Percentiles rank a stretch among this genome's conserved stretches.
phyloP scores from a whole-genome alignment of 2,888 invertebrate genomes.

The Scelioninae gen. 2 region DNA sequence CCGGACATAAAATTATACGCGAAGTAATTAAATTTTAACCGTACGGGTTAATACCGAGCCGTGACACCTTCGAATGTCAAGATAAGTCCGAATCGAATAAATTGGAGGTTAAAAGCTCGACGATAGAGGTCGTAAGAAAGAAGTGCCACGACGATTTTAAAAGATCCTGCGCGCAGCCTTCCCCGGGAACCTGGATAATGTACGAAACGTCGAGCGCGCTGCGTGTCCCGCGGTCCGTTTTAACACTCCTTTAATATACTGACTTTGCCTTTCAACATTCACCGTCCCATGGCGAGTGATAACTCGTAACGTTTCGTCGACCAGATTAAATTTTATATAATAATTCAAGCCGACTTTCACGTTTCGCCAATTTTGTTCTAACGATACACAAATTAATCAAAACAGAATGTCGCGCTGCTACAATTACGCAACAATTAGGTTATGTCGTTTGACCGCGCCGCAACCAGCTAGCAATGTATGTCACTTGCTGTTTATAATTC shows the following conservation, averaged over 20 bases:
- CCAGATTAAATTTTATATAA: conserved; percentile 63
- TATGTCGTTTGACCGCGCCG: background rate
- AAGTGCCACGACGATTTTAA: conserved; percentile 38
- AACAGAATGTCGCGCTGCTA: too few relatives aligned
- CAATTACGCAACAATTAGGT: too few relatives aligned
- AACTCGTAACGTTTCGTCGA: conserved; percentile 50
- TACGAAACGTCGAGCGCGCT: conserved; percentile 53
- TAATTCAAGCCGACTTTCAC: too few relatives aligned
- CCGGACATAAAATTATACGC: too few relatives aligned
- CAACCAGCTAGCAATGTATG: background rate
- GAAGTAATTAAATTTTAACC: too few relatives aligned
- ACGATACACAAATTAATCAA: too few relatives aligned
- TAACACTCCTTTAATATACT: conserved; percentile 61
- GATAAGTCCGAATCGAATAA: too few relatives aligned
- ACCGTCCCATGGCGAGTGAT: conserved; percentile 56
- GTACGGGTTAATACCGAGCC: too few relatives aligned
- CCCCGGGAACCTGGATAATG: conserved; percentile 51
- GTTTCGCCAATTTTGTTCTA: too few relatives aligned
- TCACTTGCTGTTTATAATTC: too few relatives aligned
- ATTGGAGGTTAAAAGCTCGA: background rate
- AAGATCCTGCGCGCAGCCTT: conserved; percentile 49
- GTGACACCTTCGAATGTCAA: too few relatives aligned
- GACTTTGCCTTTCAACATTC: conserved; percentile 59
- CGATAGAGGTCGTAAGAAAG: background rate
- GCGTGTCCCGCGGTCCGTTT: conserved; percentile 53